These are phyloP conservation scores for Rhegmatorhina hoffmannsi DNA, from an alignment of 2,113 vertebrate genomes.

Conservation along the genomic window DNA sequence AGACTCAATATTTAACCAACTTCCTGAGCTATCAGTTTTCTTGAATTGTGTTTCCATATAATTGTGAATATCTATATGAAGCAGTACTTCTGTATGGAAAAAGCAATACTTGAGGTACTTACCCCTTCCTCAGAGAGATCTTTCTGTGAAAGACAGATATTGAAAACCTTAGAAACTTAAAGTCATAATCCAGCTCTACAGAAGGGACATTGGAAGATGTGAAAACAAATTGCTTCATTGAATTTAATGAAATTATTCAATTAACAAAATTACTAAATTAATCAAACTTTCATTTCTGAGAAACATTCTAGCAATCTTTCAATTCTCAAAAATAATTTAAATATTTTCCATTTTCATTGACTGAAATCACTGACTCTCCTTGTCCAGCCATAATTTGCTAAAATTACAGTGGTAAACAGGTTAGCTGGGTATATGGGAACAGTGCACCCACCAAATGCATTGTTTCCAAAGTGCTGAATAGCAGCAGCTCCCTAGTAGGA, in stretches of 20 bases:
- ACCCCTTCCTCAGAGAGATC: conserved; percentile 84
- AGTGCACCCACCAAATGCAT: neutral
- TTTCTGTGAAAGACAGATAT: conserved; percentile 75
- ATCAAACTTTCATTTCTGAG: neutral
- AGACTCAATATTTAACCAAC: neutral
- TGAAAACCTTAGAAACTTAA: conserved; percentile 32
- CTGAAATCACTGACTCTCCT: neutral
- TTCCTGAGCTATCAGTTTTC: neutral
- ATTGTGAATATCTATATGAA: neutral
- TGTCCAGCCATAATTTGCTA: neutral
- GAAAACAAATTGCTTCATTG: neutral
- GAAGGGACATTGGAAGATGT: neutral
- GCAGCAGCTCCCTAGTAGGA: neutral
- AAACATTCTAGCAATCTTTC: neutral
- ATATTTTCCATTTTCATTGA: neutral
- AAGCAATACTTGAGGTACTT: conserved; percentile 42
- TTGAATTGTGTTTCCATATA: neutral
- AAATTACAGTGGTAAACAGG: neutral
- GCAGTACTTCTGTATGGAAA: neutral
- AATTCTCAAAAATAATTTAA: neutral
- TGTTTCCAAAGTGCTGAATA: neutral
- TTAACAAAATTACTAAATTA: neutral
- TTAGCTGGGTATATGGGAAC: neutral
- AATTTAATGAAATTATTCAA: neutral
- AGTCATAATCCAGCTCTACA: neutral